These are phyloP conservation scores for Nannobrachium achirus DNA, from an alignment of 2,113 vertebrate genomes.

Conservation along the genomic window DNA sequence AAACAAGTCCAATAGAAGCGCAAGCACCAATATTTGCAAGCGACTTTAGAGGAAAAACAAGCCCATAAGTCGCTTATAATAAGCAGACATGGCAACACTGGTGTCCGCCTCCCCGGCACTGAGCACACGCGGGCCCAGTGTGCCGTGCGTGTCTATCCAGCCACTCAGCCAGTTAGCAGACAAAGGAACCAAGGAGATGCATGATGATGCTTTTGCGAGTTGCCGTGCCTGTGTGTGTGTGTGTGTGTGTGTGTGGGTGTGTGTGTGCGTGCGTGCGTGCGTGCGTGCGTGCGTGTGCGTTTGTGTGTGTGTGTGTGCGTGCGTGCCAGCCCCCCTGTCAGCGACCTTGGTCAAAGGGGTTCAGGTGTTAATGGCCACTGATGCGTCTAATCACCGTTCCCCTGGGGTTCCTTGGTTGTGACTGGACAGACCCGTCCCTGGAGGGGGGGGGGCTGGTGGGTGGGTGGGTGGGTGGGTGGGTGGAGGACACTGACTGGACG, in stretches of 20 bases:
- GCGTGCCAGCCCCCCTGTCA: background rate
- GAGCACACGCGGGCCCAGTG: background rate
- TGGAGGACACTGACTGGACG: slow-evolving; percentile 11
- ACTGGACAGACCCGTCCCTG: slow-evolving; percentile 20
- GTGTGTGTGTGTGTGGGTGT: no score
- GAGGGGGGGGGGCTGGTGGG: slow-evolving; percentile 22
- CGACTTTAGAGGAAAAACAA: no score
- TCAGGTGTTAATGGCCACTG: slow-evolving; percentile 71
- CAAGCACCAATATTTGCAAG: no score
- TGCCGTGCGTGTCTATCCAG: background rate
- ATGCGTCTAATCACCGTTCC: slow-evolving; percentile 65
- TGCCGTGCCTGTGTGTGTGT: background rate
- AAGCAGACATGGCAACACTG: no score
- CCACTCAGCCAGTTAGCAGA: background rate
- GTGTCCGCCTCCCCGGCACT: no score
- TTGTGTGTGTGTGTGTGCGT: background rate
- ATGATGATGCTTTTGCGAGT: background rate
- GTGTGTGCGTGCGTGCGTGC: background rate
- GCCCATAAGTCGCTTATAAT: no score
- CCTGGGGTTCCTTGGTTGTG: slow-evolving; percentile 26
- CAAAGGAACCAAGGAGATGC: slow-evolving; percentile 8
- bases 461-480: slow-evolving; percentile 39
- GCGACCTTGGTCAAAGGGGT: slow-evolving; percentile 49
- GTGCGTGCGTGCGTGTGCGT: background rate
- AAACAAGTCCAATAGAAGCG: no score